A percentile compares a stretch with the other conserved stretches of the same genome.
Conservation (phyloP, 2,113 vertebrate species). For the Tyrannus savana region DNA sequence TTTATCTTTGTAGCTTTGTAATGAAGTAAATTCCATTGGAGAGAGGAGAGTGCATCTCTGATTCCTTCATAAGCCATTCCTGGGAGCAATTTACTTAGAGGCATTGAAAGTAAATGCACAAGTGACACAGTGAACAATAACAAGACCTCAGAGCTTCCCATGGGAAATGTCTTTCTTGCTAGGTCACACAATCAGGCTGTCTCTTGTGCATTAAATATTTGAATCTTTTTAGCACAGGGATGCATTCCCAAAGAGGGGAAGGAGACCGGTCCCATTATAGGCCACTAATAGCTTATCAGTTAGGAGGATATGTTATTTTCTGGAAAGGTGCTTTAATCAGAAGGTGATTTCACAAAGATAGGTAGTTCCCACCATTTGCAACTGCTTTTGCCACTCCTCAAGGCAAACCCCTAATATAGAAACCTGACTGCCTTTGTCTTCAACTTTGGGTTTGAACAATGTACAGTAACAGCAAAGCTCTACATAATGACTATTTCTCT, state of each 20-base stretch:
- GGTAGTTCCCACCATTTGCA: background rate
- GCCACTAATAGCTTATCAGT: background rate
- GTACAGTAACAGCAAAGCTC: background rate
- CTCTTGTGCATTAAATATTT: background rate
- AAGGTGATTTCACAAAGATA: background rate
- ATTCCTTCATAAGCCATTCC: background rate
- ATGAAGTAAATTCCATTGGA: background rate
- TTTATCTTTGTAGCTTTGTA: background rate
- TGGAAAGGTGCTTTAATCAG: background rate
- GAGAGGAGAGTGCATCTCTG: background rate
- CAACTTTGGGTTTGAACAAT: background rate
- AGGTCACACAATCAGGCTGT: background rate
- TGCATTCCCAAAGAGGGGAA: background rate
- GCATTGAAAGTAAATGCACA: background rate
- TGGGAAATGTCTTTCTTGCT: constrained; percentile 12
- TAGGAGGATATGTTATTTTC: background rate
- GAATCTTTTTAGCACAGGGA: background rate
- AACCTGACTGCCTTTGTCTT: background rate
- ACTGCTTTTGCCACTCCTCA: background rate
- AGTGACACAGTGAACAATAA: background rate
- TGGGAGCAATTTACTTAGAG: background rate
- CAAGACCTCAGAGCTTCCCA: background rate
- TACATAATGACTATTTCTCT: background rate
- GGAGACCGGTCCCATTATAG: background rate
- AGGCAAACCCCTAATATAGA: background rate